Evolutionary conservation across 2,888 invertebrate genomes (phyloP), one percentile per base, ranked within the genome.

Genomic region (Gymnoscelis rufifasciata): DNA sequence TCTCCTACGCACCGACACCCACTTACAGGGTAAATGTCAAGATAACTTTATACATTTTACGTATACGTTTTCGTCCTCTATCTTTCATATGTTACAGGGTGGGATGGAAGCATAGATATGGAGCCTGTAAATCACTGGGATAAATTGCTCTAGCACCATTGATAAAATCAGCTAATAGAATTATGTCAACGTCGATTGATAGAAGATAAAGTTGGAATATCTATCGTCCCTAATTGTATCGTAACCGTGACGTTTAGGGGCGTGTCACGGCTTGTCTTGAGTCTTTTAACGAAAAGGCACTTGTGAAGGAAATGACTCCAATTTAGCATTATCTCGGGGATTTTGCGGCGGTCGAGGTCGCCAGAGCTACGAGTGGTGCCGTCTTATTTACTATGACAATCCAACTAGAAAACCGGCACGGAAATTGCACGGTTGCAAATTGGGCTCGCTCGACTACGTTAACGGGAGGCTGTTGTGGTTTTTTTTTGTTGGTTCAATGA

Each of bases 281-380:
- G n/a, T n/a, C n/a, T n/a, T n/a, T n/a, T n/a, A n/a, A 49, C 51
- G 57, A 52, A 65, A 60, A 56, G 61, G 60, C 59, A 60, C 62
- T 71, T 68, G 63, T 68, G 64, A 60, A 76, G 79, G 81, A 83
- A 84, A 82, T 78, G 76, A 76, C 74, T 75, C 76, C 78, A 80
- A 82, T 81, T 82, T 78, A 73, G 71, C 68, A 81, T 82, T 81
- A 80, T 78, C 77, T 77, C 71, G 68, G 69, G 50, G 70, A 78
- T 74, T 75, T 68, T 71, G 65, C 66, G 62, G 63, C 60, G 66
- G 64, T 65, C 66, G 69, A 68, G 60, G 65, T 64, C 64, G 62
- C 54, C 55, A 54, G 63, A 59, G 29, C 29, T 15, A 59, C 67
- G 67, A 68, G 71, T n/a, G 70, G 65, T 59, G 66, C 63, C 58